Conservation (phyloP, 1,140 invertebrate genomes). For the Diachasmimorpha longicaudata region DNA sequence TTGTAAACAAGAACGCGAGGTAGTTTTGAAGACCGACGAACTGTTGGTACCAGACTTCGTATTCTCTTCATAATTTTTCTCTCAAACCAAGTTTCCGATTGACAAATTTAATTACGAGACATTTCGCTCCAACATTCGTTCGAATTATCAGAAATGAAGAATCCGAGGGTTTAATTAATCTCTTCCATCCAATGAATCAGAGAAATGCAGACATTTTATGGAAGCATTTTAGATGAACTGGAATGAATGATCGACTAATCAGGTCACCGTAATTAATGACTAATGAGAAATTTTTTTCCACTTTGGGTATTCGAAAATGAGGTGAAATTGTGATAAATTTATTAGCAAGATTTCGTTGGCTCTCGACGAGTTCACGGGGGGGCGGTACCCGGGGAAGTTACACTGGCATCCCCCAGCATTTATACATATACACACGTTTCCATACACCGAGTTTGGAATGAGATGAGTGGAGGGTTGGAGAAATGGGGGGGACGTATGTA, state of each 20-base stretch:
- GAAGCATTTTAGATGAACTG: background rate
- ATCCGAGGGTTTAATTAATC: background rate
- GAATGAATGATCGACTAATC: background rate
- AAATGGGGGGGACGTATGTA: conserved; percentile 14
- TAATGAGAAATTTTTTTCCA: conserved; percentile 2
- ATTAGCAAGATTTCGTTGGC: background rate
- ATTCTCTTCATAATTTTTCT: too few relatives aligned
- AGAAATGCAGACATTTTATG: background rate
- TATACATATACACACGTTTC: conserved; percentile 5
- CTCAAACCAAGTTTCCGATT: too few relatives aligned
- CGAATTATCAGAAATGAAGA: background rate
- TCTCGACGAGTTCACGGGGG: conserved; percentile 5
- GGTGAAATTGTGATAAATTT: conserved; percentile 62
- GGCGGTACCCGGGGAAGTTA: background rate
- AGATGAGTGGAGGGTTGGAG: background rate
- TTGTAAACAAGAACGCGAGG: too few relatives aligned
- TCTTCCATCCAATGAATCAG: background rate
- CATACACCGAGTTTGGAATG: background rate
- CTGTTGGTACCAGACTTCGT: too few relatives aligned
- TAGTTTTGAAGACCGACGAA: too few relatives aligned
- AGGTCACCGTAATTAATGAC: background rate
- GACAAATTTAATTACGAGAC: background rate
- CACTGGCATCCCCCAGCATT: background rate
- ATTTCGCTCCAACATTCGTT: background rate
- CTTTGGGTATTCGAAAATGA: conserved; percentile 72